Percentiles rank a stretch among this genome's conserved stretches.
Conservation (phyloP, 1,140 invertebrate genomes). For the Lordiphosa clarofinis region DNA sequence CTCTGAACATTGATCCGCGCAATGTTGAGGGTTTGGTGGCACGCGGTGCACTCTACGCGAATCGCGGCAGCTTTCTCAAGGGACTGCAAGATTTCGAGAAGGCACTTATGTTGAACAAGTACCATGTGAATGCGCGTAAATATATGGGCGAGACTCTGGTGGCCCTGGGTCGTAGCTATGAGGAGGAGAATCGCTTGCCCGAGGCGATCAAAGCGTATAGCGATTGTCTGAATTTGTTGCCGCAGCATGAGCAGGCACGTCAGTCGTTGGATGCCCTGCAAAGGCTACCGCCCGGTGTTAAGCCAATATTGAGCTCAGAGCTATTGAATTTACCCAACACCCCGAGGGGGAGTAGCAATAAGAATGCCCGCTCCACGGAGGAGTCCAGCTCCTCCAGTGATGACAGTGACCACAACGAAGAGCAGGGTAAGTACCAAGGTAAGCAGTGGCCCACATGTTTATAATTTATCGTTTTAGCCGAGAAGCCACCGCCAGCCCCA, state of each 20-base stretch:
- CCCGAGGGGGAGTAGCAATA: neutral
- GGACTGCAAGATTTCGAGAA: conserved; percentile 97
- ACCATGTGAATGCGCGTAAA: conserved; percentile 95
- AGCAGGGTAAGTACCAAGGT: conserved; percentile 37
- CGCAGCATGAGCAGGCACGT: conserved; percentile 91
- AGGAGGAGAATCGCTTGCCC: conserved; percentile 91
- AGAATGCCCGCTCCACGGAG: conserved; percentile 31
- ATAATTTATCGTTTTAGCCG: conserved; percentile 21
- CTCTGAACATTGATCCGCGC: conserved; percentile 92
- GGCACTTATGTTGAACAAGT: conserved; percentile 92
- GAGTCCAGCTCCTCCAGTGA: conserved; percentile 55
- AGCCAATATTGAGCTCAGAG: conserved; percentile 15
- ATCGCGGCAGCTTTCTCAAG: conserved; percentile 94
- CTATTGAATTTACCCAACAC: conserved; percentile 18
- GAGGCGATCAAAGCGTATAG: conserved; percentile 91
- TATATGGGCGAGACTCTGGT: conserved; percentile 96
- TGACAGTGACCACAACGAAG: conserved; percentile 41
- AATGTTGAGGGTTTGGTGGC: conserved; percentile 97
- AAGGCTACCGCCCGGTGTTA: conserved; percentile 14
- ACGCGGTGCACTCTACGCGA: conserved; percentile 95
- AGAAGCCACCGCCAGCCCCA: conserved; percentile 51
- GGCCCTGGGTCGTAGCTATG: conserved; percentile 90
- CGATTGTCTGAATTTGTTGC: conserved; percentile 89
- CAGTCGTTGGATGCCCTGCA: conserved; percentile 85
- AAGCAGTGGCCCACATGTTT: neutral